Base-by-base conservation (phyloP, 1,140 invertebrate genomes). In the Zeugodacus cucurbitae region DNA sequence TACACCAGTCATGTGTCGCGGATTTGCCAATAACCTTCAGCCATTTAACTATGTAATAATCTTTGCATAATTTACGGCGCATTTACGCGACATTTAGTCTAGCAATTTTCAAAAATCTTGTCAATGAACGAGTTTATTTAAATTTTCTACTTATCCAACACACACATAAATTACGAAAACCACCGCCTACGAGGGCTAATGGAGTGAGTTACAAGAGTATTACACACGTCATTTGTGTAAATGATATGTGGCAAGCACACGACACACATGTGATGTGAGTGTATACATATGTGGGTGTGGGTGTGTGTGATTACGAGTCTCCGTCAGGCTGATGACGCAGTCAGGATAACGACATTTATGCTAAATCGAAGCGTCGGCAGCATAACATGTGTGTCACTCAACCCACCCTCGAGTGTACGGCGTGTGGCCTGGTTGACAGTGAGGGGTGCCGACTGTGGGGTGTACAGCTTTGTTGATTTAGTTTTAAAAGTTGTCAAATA, bases 211-310 rank as follows among this genome's bases (percentile, higher is more conserved):
- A 82, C 41, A 82, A 82, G 74, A 82, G 74, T 48, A 82, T 86
- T 86, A 86, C 85, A 86, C 57, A 59, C 85, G 57, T 86, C 57
- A 86, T 86, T 86, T 86, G 85, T 86, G 85, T 14, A 86, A 86
- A 86, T 86, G 85, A 86, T 86, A 86, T 86, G 54, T 59, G 5
- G 26, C 22, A 34, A 17, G 17, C 48, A 37, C 29, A 59, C 57
- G 29, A 2, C 41, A 82, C 41, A 82, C 41, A 82, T 54, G 14
- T 7, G n/a, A n/a, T n/a, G n/a, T n/a, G n/a, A n/a, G n/a, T n/a
- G n/a, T n/a, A n/a, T 34, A 64, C 70, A 29, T 20, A 29, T 48
- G 10, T 54, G 34, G 8, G 17, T 8, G 22, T 62, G 58, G n/a
- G 58, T 62, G 58, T 26, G 34, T 82, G 74, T 82, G n/a, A 82